Base-by-base conservation (phyloP, 2,797 vertebrate genomes). In the Pangasius djambal region DNA sequence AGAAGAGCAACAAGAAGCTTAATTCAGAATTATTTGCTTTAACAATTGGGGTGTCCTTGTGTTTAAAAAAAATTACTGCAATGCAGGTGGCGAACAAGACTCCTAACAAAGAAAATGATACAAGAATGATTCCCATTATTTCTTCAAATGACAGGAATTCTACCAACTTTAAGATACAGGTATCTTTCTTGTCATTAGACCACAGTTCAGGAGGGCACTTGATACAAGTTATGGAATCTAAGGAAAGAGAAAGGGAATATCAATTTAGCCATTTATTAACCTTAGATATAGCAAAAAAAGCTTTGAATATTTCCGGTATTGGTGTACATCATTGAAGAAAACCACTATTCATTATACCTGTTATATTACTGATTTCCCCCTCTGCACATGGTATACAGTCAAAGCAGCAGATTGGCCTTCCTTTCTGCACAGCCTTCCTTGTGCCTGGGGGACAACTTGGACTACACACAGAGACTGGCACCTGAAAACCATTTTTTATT, bases 391-490 rank as follows among this genome's bases (percentile, higher is more conserved):
- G 89, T 1, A 95, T 83, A 59, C 96, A 96, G 86, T 96, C 94
- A 61, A 96, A 96, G 90, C 96, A 97, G 85, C 96, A 96, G 9
- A 93, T 89, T 12, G 95, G 94, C 4, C 94, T 31, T 3, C 94
- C 94, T 20, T 94, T 94, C 83, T 52, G 92, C 44, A 89, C 88
- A 48, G 93, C 93, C 89, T 92, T 93, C 9, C 95, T 94, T 74
- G 93, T 95, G 55, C 55, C 55, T 5, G 55, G 55, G 16, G 55
- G 55, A 18, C 55, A 57, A 57, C 55, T 57, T 57, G 55, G 55
- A 57, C 55, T 57, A 57, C 55, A 57, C 55, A 18, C 16, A 57
- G 55, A 57, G 15, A 57, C 15, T 4, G 55, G 55, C 15, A 57
- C 55, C 55, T 57, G 55, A 18, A 57, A 57, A 57, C 4, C 16